Evolutionary conservation across 2,797 vertebrate species (phyloP), one percentile per base, ranked within the genome.

Genomic region (Spea hammondii): DNA sequence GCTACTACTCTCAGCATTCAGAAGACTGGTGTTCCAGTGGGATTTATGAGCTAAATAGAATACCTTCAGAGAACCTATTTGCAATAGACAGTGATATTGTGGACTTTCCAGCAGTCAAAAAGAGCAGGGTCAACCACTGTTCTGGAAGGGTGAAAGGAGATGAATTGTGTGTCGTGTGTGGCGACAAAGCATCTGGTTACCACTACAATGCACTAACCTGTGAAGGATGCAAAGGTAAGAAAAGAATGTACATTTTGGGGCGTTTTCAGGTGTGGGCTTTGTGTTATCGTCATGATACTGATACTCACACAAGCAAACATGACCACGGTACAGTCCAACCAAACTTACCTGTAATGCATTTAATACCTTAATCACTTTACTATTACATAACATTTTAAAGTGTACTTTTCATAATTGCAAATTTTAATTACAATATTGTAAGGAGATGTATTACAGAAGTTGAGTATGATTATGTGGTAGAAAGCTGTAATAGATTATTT

Each of bases 191-290:
- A 1, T 99, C 98, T 7, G 98, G 98, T 51, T 99, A 99, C 83
- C 98, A 99, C 85, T 99, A 99, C 85, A 99, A 99, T 0, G 97
- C 98, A 32, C 94, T 99, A 53, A 99, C 97, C 77, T 99, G 98
- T 86, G 98, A 99, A 86, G 98, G 97, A 47, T 99, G 98, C 84
- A 99, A 99, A 97, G 98, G 97, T 99, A 92, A 82, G 89, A 32
- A 8, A 5, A 72, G 9, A 17, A 32, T 32, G 32, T 32, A 32
- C 32, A 32, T 32, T 32, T 32, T 32, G 32, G 32, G 32, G 32
- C 1, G 32, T 32, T 32, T 32, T 32, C 2, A 3, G 32, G 32
- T 32, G 32, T 32, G 32, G 32, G 32, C 32, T 32, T 32, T 32
- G 32, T 32, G 32, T 32, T 32, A 32, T 32, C 32, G 32, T 32